These are phyloP conservation scores for Willowsia nigromaculata DNA, from an alignment of 2,888 invertebrate species.

Conservation along the genomic window DNA sequence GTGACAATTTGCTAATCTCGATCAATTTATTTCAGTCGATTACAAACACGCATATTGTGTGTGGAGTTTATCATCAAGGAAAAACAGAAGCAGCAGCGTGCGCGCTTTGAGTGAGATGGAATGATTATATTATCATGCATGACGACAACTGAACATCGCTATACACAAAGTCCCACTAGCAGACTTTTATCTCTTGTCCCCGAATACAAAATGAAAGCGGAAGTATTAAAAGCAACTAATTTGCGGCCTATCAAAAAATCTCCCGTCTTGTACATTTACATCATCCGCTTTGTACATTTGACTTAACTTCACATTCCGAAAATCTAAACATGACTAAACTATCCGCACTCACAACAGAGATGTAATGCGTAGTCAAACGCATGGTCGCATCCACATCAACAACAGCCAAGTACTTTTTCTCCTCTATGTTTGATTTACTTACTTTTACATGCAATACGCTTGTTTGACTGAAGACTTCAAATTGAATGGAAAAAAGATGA, in stretches of 20 bases:
- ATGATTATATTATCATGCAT: slow-evolving; percentile 13
- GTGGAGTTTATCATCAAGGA: not conserved
- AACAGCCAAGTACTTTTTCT: not conserved
- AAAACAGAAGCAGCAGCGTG: not conserved
- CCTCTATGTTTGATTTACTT: slow-evolving; percentile 2
- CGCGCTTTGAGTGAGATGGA: not conserved
- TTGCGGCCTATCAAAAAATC: slow-evolving; percentile 22
- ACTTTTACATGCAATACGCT: slow-evolving; percentile 17
- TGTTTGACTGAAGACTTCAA: slow-evolving; percentile 44
- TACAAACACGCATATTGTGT: not conserved
- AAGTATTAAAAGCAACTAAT: slow-evolving; percentile 57
- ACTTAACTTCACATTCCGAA: slow-evolving; percentile 3
- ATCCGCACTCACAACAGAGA: not conserved
- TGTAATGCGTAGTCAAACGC: too few species aligned
- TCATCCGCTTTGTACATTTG: not conserved
- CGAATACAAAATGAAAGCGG: slow-evolving; percentile 12
- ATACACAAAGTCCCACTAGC: not conserved
- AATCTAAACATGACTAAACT: slow-evolving; percentile 21
- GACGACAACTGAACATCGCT: not conserved
- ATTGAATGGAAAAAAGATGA: slow-evolving; percentile 51
- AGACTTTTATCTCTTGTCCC: not conserved
- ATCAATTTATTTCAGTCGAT: slow-evolving; percentile 54
- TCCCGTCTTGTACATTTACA: slow-evolving; percentile 25
- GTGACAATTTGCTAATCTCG: slow-evolving; percentile 61
- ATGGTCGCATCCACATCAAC: not conserved